A percentile compares a stretch with the other conserved stretches of the same genome.
These are phyloP conservation scores for Neolamprologus falcicula DNA, from an alignment of 2,113 vertebrate species.

Conservation along the genomic window DNA sequence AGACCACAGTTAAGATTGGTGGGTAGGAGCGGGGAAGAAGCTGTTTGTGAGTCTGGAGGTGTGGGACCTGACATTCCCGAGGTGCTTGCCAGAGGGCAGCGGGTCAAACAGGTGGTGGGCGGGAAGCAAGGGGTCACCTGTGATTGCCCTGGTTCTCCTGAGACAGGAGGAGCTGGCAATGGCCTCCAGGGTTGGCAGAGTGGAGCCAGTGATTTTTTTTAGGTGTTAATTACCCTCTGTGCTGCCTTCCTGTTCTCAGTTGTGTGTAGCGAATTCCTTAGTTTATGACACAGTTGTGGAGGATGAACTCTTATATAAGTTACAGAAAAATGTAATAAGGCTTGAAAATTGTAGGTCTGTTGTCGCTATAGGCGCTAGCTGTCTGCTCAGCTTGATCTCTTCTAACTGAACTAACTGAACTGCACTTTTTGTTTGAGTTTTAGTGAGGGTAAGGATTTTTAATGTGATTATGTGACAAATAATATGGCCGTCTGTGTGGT, in stretches of 20 bases:
- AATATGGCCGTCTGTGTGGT: not conserved
- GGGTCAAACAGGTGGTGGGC: not conserved
- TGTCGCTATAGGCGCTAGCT: not conserved
- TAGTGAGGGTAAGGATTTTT: not conserved
- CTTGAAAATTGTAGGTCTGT: not conserved
- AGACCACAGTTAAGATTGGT: not conserved
- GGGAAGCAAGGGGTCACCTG: not conserved
- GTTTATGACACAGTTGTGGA: not conserved
- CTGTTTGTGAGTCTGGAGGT: not conserved
- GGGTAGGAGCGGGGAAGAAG: not conserved
- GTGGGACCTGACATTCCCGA: not conserved
- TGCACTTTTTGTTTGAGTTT: not conserved
- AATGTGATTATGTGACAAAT: not conserved
- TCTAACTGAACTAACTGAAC: not conserved
- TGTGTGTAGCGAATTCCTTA: not conserved
- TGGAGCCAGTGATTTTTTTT: not conserved
- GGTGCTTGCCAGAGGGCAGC: not conserved
- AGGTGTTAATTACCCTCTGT: not conserved
- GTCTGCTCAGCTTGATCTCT: not conserved
- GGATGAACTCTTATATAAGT: not conserved
- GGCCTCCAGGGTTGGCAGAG: not conserved
- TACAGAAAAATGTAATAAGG: not conserved
- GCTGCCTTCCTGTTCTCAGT: not conserved
- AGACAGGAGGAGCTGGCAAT: not conserved
- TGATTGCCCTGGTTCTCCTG: not conserved